phyloP scores from a whole-genome alignment of 2,797 vertebrate species.

The Smutsia gigantea region DNA sequence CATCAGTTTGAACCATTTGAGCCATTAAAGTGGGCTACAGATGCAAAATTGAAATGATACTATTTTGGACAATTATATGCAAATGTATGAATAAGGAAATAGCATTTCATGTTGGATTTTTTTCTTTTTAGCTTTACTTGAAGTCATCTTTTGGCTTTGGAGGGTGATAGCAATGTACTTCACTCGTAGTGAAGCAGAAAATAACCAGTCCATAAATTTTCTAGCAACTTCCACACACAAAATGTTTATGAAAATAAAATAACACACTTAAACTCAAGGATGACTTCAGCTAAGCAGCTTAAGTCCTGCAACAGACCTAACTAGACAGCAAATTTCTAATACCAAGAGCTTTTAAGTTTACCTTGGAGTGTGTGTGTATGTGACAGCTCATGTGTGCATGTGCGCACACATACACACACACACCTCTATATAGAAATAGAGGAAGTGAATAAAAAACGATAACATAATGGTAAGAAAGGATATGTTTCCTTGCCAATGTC shows the following conservation, averaged over 20 bases:
- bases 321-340: conserved; percentile 46
- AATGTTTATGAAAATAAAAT: conserved; percentile 64
- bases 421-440: background rate
- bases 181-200: conserved; percentile 61
- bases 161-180: conserved; percentile 26
- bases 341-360: background rate
- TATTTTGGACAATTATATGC: conserved; percentile 50
- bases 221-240: conserved; percentile 6
- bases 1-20: conserved; percentile 55
- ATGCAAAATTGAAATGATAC: conserved; percentile 58
- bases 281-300: conserved; percentile 43
- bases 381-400: background rate
- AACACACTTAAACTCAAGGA: conserved; percentile 39
- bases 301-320: background rate
- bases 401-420: background rate
- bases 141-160: conserved; percentile 54
- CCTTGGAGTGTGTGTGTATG: background rate
- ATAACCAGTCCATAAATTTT: conserved; percentile 64
- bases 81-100: conserved; percentile 53
- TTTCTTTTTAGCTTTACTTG: conserved; percentile 42
- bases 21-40: conserved; percentile 50
- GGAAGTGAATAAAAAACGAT: conserved; percentile 19
- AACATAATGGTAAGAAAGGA: background rate
- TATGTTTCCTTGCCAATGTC: background rate
- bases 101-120: background rate